phyloP scores from a whole-genome alignment of 2,888 invertebrate genomes.

The Heliconius sara region DNA sequence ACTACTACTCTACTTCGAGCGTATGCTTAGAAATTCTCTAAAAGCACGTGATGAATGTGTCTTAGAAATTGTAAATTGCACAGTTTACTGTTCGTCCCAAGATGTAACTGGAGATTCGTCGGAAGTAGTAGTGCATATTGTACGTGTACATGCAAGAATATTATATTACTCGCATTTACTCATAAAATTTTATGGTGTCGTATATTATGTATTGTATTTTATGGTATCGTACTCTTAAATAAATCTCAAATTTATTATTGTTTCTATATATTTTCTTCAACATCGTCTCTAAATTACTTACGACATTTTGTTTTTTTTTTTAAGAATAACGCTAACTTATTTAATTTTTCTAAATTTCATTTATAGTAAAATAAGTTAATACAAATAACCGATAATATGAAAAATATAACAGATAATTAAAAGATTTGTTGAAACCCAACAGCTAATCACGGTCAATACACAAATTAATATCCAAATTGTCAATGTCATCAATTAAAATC shows the following conservation, averaged over 20 bases:
- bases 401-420: not conserved
- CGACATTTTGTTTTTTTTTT: not conserved
- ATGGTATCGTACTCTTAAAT: not conserved
- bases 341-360: not conserved
- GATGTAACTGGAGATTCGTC: constrained; percentile 11
- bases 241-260: constrained; percentile 7
- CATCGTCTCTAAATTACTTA: not conserved
- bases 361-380: not conserved
- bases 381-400: not conserved
- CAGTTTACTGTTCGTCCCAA: not conserved
- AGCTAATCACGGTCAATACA: not conserved
- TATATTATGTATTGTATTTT: not conserved
- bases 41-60: not conserved
- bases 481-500: no score
- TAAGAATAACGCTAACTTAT: not conserved
- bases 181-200: constrained; percentile 1
- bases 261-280: not conserved
- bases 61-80: constrained; percentile 11
- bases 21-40: constrained; percentile 4
- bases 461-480: not conserved
- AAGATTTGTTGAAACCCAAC: not conserved
- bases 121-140: not conserved
- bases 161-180: not conserved
- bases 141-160: not conserved
- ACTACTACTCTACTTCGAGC: not conserved